Conservation (phyloP, 2,888 invertebrate genomes). For the Polydrusus tereticollis region DNA sequence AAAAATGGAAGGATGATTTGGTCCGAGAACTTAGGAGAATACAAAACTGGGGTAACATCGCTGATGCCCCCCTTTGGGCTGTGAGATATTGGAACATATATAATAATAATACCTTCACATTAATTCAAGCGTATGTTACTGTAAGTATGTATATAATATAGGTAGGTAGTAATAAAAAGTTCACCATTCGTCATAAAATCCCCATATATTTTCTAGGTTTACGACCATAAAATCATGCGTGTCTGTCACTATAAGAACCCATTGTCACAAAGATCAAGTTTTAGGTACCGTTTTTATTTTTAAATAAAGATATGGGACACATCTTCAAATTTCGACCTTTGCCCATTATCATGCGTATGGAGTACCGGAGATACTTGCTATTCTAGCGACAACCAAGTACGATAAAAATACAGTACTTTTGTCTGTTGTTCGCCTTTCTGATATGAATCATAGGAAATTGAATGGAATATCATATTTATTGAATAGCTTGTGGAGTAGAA, state of each 20-base stretch:
- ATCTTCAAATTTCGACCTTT: constrained; percentile 40
- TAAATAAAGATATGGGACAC: constrained; percentile 31
- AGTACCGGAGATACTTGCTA: constrained; percentile 30
- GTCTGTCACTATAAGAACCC: constrained; percentile 11
- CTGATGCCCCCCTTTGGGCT: no score
- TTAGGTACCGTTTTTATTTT: constrained; percentile 28
- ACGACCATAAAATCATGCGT: constrained; percentile 23
- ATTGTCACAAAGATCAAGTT: constrained; percentile 4
- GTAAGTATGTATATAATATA: no score
- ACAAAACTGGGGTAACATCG: no score
- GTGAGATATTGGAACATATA: no score
- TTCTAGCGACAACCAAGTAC: constrained; percentile 19
- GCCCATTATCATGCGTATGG: constrained; percentile 31
- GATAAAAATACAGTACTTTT: constrained; percentile 35
- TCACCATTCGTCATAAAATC: background rate
- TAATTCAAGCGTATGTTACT: no score
- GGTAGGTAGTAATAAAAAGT: background rate
- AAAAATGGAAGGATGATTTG: no score
- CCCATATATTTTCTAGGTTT: constrained; percentile 21
- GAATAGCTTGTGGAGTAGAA: constrained; percentile 8
- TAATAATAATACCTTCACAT: no score
- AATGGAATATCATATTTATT: constrained; percentile 26
- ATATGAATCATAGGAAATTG: constrained; percentile 44
- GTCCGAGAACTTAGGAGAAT: no score
- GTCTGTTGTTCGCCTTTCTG: constrained; percentile 25